These are phyloP conservation scores for Holacanthus passer DNA, from an alignment of 2,113 vertebrate species.

Conservation along the genomic window DNA sequence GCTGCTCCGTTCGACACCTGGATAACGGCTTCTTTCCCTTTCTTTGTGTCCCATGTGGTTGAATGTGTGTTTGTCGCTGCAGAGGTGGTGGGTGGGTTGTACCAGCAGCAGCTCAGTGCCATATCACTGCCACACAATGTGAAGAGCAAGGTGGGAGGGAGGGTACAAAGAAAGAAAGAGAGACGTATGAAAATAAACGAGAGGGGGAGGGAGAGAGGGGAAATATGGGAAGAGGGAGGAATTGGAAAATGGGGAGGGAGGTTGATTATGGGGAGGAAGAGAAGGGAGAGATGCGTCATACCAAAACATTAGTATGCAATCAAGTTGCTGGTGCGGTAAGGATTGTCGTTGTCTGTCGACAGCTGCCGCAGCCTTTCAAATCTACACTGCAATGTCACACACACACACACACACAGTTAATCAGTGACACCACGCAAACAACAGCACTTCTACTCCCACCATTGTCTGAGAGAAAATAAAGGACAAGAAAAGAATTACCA, in stretches of 20 bases:
- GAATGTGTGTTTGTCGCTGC: slow-evolving; percentile 43
- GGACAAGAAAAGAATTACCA: slow-evolving; percentile 21
- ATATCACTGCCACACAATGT: slow-evolving; percentile 63
- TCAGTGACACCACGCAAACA: slow-evolving; percentile 30
- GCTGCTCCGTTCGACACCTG: slow-evolving; percentile 3
- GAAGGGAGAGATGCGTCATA: slow-evolving; percentile 62
- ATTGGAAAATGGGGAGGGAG: slow-evolving; percentile 15
- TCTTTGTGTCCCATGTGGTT: slow-evolving; percentile 12
- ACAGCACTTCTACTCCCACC: slow-evolving; percentile 24
- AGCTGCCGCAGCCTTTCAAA: slow-evolving; percentile 64
- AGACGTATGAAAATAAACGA: slow-evolving; percentile 58
- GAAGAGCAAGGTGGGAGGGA: slow-evolving; percentile 44
- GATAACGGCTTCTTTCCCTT: background rate
- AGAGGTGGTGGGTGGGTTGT: slow-evolving; percentile 65
- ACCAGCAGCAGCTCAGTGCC: slow-evolving; percentile 57
- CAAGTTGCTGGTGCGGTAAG: slow-evolving; percentile 68
- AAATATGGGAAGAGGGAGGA: background rate
- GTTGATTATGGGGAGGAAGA: slow-evolving; percentile 44
- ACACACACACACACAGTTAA: slow-evolving; percentile 19
- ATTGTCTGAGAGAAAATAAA: slow-evolving; percentile 52
- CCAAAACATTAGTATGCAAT: slow-evolving; percentile 76
- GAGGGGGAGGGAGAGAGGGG: slow-evolving; percentile 19
- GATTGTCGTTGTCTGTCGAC: slow-evolving; percentile 40
- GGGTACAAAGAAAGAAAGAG: slow-evolving; percentile 36
- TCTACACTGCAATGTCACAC: slow-evolving; percentile 62